Base-by-base conservation (phyloP, 2,797 vertebrate species). In the Spinibarbus caldwelli region DNA sequence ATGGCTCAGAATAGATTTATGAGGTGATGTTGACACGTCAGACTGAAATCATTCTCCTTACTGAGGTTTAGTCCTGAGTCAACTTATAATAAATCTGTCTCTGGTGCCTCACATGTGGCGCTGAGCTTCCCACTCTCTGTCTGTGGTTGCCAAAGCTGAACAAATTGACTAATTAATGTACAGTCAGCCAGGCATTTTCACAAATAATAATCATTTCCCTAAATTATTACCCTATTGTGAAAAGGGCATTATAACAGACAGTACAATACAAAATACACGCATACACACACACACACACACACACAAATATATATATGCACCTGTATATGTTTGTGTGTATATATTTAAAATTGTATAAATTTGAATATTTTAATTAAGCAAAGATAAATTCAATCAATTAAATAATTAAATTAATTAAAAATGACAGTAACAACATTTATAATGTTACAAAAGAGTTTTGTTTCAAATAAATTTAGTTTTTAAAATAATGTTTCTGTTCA, bases 41-140 rank as follows among this genome's bases (percentile, higher is more conserved):
- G 80, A 76, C 36, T 70, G 41, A 84, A 87, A 83, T 76, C 17
- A 82, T 86, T 86, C 67, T 71, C 64, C 64, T 87, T 72, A 77
- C 43, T 84, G 49, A 47, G 80, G 52, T 21, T 73, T 83, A 84
- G 82, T 64, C 77, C 77, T 59, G 77, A 81, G 83, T 49, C 36
- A 31, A 11, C 36, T 59, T 38, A 23, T 49, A 68, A 54, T 75
- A 73, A 78, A 86, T 83, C 81, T 66, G 43, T 78, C 73, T 81
- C 72, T 78, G 36, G 23, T 57, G 19, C 10, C 72, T 47, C 31
- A 62, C 31, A 59, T 47, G 23, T 43, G 34, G 78, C 14, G 34
- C 64, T 72, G 49, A 17, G 41, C 26, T 8, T 64, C 17, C 31
- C 49, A 57, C 47, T 67, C 52, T 80, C 8, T n/a, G 29, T 54